Conservation (phyloP, 2,797 vertebrate species). For the Sebastes alutus region DNA sequence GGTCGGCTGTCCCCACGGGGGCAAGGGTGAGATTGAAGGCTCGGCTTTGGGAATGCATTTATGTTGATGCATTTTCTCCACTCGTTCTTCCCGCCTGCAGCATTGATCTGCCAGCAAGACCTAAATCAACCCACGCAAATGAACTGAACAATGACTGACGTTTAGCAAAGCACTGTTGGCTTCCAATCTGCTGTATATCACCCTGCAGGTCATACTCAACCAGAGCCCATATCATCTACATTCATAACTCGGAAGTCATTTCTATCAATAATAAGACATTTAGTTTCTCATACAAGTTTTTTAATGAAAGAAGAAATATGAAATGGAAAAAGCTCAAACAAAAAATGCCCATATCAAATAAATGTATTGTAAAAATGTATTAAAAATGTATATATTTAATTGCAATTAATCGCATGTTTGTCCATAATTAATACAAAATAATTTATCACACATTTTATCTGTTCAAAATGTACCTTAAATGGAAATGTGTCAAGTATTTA, state of each 20-base stretch:
- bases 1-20: conserved; percentile 13
- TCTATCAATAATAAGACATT: background rate
- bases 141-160: conserved; percentile 48
- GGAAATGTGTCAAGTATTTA: no score
- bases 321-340: background rate
- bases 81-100: conserved; percentile 1
- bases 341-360: background rate
- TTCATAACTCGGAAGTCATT: conserved; percentile 8
- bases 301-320: background rate
- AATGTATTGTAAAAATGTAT: background rate
- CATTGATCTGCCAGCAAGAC: conserved; percentile 38
- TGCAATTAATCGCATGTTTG: no score
- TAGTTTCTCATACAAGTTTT: background rate
- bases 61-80: conserved; percentile 33
- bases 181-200: conserved; percentile 28
- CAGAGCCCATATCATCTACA: background rate
- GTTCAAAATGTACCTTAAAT: no score
- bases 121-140: conserved; percentile 51
- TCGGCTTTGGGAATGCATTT: conserved; percentile 47
- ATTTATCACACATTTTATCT: no score
- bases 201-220: conserved; percentile 32
- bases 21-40: conserved; percentile 45
- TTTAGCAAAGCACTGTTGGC: conserved; percentile 41
- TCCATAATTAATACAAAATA: no score
- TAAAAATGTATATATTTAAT: background rate